phyloP scores from a whole-genome alignment of 2,797 vertebrate genomes.

The Coilia nasus region DNA sequence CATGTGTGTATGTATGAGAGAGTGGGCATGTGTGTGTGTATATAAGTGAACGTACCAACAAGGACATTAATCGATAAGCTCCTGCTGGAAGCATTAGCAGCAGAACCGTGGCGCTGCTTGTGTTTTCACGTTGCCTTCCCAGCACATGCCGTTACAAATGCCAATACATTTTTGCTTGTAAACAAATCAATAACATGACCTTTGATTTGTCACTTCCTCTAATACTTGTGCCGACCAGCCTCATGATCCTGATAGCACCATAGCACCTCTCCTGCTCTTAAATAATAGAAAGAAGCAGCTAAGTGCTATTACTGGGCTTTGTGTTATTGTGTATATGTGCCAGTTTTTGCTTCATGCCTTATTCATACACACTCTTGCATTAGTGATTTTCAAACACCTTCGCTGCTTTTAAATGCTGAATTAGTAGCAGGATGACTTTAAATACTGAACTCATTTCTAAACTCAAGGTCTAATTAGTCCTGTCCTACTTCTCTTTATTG shows the following conservation, averaged over 20 bases:
- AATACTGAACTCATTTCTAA: background rate
- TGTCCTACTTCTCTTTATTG: background rate
- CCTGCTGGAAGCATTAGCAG: background rate
- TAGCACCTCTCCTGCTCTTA: background rate
- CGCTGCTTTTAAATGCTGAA: background rate
- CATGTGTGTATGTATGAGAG: background rate
- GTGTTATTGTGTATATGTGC: background rate
- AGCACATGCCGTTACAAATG: constrained; percentile 20
- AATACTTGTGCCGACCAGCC: constrained; percentile 1
- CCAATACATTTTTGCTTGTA: background rate
- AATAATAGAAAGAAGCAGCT: background rate
- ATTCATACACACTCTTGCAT: background rate
- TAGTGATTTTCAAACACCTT: background rate
- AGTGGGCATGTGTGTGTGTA: constrained; percentile 1
- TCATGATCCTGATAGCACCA: background rate
- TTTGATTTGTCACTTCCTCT: constrained; percentile 34
- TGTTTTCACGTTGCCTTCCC: constrained; percentile 5
- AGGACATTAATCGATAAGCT: background rate
- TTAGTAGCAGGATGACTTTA: constrained; percentile 3
- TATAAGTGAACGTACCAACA: background rate
- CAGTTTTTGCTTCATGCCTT: background rate
- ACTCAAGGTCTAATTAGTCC: background rate
- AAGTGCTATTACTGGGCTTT: background rate
- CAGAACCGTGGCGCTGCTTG: background rate
- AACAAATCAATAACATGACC: constrained; percentile 1